phyloP scores from a whole-genome alignment of 2,888 invertebrate species.

The Junonia oenone region DNA sequence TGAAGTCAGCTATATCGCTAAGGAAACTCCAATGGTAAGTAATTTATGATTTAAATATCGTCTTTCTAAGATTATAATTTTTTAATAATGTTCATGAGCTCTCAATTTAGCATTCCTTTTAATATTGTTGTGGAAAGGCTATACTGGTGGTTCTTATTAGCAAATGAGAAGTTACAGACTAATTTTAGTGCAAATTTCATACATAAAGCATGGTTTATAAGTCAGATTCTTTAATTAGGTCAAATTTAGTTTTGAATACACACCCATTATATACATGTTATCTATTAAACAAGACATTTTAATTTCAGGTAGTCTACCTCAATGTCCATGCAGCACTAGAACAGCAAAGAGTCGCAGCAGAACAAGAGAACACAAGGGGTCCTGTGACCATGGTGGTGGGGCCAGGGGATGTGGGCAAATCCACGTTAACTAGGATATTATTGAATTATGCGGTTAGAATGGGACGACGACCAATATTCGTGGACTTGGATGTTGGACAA shows the following conservation, averaged over 20 bases:
- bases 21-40: conserved; percentile 95
- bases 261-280: neutral
- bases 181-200: neutral
- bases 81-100: neutral
- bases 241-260: neutral
- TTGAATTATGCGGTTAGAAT: conserved; percentile 97
- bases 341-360: conserved; percentile 90
- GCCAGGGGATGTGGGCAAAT: conserved; percentile 97
- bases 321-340: conserved; percentile 98
- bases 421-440: conserved; percentile 91
- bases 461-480: conserved; percentile 92
- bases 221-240: neutral
- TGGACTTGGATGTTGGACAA: conserved; percentile 97
- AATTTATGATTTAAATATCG: neutral
- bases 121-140: too few species aligned
- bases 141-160: too few species aligned
- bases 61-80: neutral
- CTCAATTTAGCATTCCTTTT: too few species aligned
- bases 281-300: neutral
- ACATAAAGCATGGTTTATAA: too few species aligned
- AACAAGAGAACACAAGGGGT: conserved; percentile 85
- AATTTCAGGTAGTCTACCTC: conserved; percentile 86
- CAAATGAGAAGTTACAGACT: neutral
- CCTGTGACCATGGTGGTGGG: conserved; percentile 95
- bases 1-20: conserved; percentile 95